These are phyloP conservation scores for Morinoia aosen DNA, from an alignment of 2,888 invertebrate species.

Conservation along the genomic window DNA sequence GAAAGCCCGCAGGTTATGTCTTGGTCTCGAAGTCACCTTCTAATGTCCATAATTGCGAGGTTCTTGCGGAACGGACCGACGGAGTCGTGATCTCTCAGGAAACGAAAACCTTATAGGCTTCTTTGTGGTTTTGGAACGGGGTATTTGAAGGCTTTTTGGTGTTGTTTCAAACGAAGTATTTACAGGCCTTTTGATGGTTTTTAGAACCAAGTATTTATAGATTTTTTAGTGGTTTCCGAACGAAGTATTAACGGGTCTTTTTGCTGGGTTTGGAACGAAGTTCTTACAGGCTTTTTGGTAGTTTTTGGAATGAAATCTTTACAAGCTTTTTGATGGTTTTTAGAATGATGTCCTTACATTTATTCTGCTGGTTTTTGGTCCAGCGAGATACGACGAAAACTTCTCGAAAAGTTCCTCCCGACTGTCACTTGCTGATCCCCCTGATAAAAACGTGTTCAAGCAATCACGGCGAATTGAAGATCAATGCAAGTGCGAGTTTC, in stretches of 20 bases:
- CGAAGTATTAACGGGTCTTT: no score
- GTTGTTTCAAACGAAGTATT: no score
- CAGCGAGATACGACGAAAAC: not conserved
- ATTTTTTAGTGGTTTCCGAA: no score
- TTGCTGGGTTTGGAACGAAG: no score
- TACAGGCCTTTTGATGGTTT: no score
- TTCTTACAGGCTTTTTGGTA: no score
- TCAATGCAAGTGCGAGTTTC: not conserved
- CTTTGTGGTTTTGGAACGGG: no score
- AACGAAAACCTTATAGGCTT: not conserved
- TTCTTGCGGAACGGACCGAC: not conserved
- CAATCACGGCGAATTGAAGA: not conserved
- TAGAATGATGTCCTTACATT: no score
- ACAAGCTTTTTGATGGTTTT: no score
- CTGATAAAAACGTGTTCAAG: constrained; percentile 12
- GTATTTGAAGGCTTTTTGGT: no score
- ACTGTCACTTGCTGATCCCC: not conserved
- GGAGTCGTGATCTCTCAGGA: not conserved
- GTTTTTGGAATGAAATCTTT: no score
- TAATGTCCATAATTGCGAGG: not conserved
- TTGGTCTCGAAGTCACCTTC: constrained; percentile 3
- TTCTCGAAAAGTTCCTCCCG: not conserved
- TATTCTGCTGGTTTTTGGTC: not conserved
- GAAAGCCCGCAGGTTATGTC: not conserved
- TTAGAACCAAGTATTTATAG: no score